Conservation (phyloP, 1,140 invertebrate species). For the Drosophila athabasca region DNA sequence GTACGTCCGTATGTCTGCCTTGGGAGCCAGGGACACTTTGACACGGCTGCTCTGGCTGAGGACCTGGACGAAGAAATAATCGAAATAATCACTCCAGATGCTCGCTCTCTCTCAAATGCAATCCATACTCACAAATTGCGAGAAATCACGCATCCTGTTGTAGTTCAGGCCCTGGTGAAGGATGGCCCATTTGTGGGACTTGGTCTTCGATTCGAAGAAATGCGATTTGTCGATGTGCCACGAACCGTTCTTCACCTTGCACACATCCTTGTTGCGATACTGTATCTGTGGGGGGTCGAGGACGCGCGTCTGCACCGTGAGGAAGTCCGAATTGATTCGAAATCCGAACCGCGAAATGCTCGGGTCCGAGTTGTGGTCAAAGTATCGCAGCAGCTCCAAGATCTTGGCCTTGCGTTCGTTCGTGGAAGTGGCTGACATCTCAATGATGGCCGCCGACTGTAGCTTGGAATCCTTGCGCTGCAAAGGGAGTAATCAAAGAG, state of each 20-base stretch:
- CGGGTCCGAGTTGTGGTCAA: slow-evolving; percentile 84
- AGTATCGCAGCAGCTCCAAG: slow-evolving; percentile 84
- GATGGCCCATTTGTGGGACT: slow-evolving; percentile 68
- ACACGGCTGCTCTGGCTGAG: background rate
- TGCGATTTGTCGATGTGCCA: slow-evolving; percentile 51
- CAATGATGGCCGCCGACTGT: slow-evolving; percentile 88
- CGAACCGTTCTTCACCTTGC: slow-evolving; percentile 43
- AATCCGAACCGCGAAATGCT: slow-evolving; percentile 86
- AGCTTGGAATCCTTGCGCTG: slow-evolving; percentile 84
- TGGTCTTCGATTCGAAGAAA: slow-evolving; percentile 38
- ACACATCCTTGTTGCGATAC: slow-evolving; percentile 75
- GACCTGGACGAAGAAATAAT: background rate
- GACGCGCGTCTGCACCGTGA: slow-evolving; percentile 85
- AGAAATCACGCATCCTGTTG: slow-evolving; percentile 21
- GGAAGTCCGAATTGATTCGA: slow-evolving; percentile 84
- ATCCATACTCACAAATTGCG: background rate
- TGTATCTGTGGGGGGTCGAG: slow-evolving; percentile 85
- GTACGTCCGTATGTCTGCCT: slow-evolving; percentile 40
- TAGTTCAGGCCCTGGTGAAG: slow-evolving; percentile 31
- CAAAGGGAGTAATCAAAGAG: background rate
- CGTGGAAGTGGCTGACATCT: slow-evolving; percentile 86
- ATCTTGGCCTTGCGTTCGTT: slow-evolving; percentile 87
- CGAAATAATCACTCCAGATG: too few species aligned
- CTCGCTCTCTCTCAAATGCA: too few species aligned
- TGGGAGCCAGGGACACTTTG: slow-evolving; percentile 26